Conservation (phyloP, 2,113 vertebrate genomes). For the Muntiacus reevesi region DNA sequence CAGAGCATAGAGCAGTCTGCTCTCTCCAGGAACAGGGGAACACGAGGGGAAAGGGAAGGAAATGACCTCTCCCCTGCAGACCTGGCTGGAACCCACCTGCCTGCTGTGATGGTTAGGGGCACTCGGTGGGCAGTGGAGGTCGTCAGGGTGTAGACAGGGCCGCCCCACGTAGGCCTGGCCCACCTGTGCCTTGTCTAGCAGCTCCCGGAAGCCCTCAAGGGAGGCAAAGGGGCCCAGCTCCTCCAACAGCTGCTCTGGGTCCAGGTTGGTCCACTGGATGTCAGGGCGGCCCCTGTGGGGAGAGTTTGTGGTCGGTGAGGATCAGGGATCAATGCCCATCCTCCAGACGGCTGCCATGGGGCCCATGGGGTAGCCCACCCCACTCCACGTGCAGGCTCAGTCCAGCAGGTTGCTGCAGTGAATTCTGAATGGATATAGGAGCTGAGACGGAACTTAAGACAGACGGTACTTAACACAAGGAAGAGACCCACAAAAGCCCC, state of each 20-base stretch:
- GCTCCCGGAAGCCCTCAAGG: slow-evolving; percentile 95
- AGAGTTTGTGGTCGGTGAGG: neutral
- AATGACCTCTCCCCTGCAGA: neutral
- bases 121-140: slow-evolving; percentile 91
- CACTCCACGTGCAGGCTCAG: neutral
- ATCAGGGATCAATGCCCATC: neutral
- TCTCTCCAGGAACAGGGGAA: neutral
- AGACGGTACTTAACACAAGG: too few relatives aligned
- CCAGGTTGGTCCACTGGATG: slow-evolving; percentile 98
- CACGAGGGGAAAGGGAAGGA: neutral
- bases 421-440: neutral
- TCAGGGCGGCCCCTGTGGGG: slow-evolving; percentile 90
- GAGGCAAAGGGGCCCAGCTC: slow-evolving; percentile 95
- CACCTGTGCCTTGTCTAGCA: slow-evolving; percentile 97
- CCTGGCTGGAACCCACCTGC: slow-evolving; percentile 74
- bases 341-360: neutral
- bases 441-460: neutral
- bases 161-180: slow-evolving; percentile 97
- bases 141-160: slow-evolving; percentile 91
- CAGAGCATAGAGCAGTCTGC: neutral
- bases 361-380: neutral
- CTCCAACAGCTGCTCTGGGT: slow-evolving; percentile 95
- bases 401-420: neutral
- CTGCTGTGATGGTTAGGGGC: slow-evolving; percentile 91
- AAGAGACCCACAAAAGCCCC: neutral